Percentiles rank a stretch among this genome's conserved stretches.
These are phyloP conservation scores for Blennius ocellaris DNA, from an alignment of 2,113 vertebrate species.

Conservation along the genomic window DNA sequence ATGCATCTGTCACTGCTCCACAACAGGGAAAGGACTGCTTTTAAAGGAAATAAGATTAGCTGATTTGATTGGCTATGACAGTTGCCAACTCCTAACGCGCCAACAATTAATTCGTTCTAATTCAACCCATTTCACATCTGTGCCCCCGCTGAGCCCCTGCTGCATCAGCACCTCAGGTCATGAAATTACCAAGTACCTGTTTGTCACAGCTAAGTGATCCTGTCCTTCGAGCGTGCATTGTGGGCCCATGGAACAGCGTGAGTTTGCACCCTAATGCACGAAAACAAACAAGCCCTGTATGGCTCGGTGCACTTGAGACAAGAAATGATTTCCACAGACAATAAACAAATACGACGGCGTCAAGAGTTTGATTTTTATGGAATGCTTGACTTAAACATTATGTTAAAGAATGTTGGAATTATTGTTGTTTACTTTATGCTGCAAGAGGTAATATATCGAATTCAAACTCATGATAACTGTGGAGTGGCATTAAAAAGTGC, in stretches of 20 bases:
- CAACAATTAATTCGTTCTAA: constrained; percentile 43
- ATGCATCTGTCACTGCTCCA: constrained; percentile 16
- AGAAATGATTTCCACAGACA: constrained; percentile 33
- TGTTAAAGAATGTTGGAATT: background rate
- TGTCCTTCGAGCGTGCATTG: constrained; percentile 27
- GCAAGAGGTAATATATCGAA: background rate
- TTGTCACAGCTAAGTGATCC: constrained; percentile 54
- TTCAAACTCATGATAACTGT: background rate
- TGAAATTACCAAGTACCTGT: constrained; percentile 49
- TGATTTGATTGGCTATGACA: constrained; percentile 43
- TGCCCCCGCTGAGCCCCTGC: constrained; percentile 1
- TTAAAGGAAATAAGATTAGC: constrained; percentile 29
- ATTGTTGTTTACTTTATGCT: no score
- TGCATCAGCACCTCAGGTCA: constrained; percentile 42
- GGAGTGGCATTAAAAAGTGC: background rate
- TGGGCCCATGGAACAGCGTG: constrained; percentile 22
- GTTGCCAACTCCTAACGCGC: constrained; percentile 26
- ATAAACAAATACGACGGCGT: constrained; percentile 22
- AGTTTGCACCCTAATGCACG: constrained; percentile 28
- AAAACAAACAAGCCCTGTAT: constrained; percentile 34
- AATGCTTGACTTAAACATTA: background rate
- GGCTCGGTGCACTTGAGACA: constrained; percentile 19
- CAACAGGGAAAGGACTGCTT: constrained; percentile 11
- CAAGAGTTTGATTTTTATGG: constrained; percentile 1
- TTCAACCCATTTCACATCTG: constrained; percentile 41